A percentile compares a stretch with the other conserved stretches of the same genome.
Evolutionary conservation across 1,140 invertebrate species (phyloP).

Genomic region (Leucophenga varia): DNA sequence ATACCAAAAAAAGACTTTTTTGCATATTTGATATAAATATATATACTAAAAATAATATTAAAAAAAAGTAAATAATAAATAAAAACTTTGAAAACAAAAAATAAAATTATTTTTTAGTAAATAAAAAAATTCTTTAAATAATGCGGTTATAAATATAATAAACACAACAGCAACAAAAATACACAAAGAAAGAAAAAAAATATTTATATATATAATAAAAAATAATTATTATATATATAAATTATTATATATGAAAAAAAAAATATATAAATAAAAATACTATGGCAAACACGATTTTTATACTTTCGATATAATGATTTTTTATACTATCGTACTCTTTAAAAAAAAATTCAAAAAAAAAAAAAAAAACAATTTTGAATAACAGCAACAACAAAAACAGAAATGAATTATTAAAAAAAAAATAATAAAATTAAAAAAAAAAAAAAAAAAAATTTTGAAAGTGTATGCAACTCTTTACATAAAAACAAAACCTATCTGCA

Average conservation of each 20-base stretch:
- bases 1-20: constrained; percentile 15
- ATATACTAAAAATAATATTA: no score
- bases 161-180: neutral
- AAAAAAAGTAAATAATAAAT: constrained; percentile 12
- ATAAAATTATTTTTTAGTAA: constrained; percentile 14
- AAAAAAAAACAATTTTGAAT: constrained; percentile 1
- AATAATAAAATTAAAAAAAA: no score
- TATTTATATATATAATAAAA: neutral
- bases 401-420: no score
- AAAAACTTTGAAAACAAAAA: constrained; percentile 15
- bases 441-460: neutral
- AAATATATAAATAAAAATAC: constrained; percentile 17
- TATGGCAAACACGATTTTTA: constrained; percentile 53
- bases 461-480: constrained; percentile 1
- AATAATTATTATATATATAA: neutral
- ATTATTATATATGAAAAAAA: no score
- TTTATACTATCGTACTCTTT: constrained; percentile 50
- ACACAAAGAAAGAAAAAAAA: neutral
- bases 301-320: constrained; percentile 53
- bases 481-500: constrained; percentile 34
- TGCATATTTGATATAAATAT: constrained; percentile 15
- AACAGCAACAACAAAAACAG: no score
- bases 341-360: constrained; percentile 10
- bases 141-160: neutral
- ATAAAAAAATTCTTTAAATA: constrained; percentile 1